A percentile compares a stretch with the other conserved stretches of the same genome.
phyloP scores from a whole-genome alignment of 1,140 invertebrate species.

The Linepithema humile region DNA sequence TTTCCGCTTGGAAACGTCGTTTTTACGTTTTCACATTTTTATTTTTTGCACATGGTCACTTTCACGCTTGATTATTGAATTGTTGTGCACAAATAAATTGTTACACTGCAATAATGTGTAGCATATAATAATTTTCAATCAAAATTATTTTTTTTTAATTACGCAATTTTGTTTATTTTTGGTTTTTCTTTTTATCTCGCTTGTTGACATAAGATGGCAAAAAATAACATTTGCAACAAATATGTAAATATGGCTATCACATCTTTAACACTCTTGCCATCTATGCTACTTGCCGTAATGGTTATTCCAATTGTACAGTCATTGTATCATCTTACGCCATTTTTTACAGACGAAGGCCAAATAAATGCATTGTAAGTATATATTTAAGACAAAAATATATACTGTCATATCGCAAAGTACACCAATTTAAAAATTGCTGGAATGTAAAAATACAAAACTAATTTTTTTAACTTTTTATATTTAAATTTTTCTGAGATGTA shows the following conservation, averaged over 20 bases:
- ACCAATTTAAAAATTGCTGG: too few species aligned
- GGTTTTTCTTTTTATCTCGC: background rate
- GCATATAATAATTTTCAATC: background rate
- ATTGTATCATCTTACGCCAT: constrained; percentile 79
- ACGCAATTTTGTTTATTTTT: background rate
- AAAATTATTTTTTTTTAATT: background rate
- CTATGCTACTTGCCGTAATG: constrained; percentile 76
- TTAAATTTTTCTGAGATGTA: too few species aligned
- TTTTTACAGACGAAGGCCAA: constrained; percentile 71
- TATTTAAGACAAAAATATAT: background rate
- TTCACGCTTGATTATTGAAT: background rate
- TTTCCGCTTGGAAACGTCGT: background rate
- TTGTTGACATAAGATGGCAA: constrained; percentile 70
- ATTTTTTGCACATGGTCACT: background rate
- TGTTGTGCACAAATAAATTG: background rate
- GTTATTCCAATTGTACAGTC: constrained; percentile 78
- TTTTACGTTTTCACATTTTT: background rate
- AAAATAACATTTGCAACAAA: constrained; percentile 65
- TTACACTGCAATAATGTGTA: background rate
- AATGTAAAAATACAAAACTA: too few species aligned
- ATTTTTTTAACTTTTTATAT: too few species aligned
- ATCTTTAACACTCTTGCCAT: constrained; percentile 79
- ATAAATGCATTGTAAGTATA: constrained; percentile 44
- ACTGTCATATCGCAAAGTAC: too few species aligned
- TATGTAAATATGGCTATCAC: constrained; percentile 71